Conservation (phyloP, 2,113 vertebrate species). For the Myxocyprinus asiaticus region DNA sequence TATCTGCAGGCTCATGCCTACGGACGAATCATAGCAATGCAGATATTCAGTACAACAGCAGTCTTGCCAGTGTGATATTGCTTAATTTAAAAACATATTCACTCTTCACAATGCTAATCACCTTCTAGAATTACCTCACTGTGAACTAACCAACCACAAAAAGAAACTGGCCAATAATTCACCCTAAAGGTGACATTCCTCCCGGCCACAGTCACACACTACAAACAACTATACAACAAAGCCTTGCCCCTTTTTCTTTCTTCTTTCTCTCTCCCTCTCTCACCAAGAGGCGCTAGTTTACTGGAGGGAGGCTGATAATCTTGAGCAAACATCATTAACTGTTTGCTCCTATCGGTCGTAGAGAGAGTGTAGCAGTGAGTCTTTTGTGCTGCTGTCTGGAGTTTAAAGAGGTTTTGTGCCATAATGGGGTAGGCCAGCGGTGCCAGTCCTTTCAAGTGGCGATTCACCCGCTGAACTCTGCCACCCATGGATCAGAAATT, state of each 20-base stretch:
- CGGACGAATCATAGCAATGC: no score
- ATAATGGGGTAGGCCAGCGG: conserved; percentile 77
- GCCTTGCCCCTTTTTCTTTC: conserved; percentile 47
- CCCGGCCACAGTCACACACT: conserved; percentile 65
- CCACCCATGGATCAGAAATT: conserved; percentile 38
- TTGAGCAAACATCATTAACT: conserved; percentile 85
- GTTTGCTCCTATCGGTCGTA: conserved; percentile 80
- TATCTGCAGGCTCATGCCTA: no score
- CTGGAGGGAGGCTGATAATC: conserved; percentile 69
- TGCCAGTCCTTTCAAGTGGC: conserved; percentile 84
- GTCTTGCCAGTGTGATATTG: no score
- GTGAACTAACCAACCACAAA: conserved; percentile 37
- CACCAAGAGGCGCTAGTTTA: conserved; percentile 61
- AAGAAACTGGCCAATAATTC: conserved; percentile 65
- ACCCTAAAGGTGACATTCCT: conserved; percentile 67
- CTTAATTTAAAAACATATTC: no score
- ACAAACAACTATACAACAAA: conserved; percentile 75
- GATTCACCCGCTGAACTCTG: conserved; percentile 48
- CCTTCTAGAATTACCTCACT: not conserved
- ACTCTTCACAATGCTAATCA: no score
- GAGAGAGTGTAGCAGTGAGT: conserved; percentile 78
- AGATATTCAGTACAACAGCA: no score
- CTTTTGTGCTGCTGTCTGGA: conserved; percentile 89
- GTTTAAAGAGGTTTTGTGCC: conserved; percentile 81
- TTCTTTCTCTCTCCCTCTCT: conserved; percentile 45